Evolutionary conservation across 2,888 invertebrate genomes (phyloP), one percentile per base, ranked within the genome.

Genomic region (Quadroppia sp.): DNA sequence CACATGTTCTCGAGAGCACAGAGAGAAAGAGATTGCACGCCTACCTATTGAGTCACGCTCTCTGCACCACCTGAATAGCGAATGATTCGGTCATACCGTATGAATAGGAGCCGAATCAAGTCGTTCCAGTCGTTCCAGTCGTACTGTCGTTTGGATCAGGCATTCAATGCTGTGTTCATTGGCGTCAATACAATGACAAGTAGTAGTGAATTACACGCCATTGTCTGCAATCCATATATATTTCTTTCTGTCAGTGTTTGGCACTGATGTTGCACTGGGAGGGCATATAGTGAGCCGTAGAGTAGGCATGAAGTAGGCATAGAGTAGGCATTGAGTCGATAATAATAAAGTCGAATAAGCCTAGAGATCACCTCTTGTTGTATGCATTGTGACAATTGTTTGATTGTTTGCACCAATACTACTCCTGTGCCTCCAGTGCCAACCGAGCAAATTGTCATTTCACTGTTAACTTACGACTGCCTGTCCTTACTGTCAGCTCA

Each of bases 41-140:
- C 59, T 59, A 59, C 59, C 59, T 30, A 30, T 59, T 59, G 59
- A 59, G 59, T 59, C 59, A 59, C 59, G 59, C 59, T 59, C 17
- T 59, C 7, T 59, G 59, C 9, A 59, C 59, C n/a, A 59, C 59
- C 28, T 59, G 59, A 59, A 59, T 59, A 59, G 59, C 59, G 17
- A 17, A n/a, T 17, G 59, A 59, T 59, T 30, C 59, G 59, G 59
- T 30, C 30, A 59, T 17, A 48, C n/a, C 48, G 48, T 36, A 30
- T 59, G 59, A 59, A 59, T 59, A 59, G 59, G 30, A 30, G 15
- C 59, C 30, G 59, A 59, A 59, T 59, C 59, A 59, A 59, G 59
- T 59, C n/a, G 59, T 59, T 59, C 30, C 32, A 59, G 59, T 59
- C n/a, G 59, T 59, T 59, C 30, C 32, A 59, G 30, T 59, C 15